phyloP scores from a whole-genome alignment of 2,797 vertebrate genomes.

The Uromys caudimaculatus region DNA sequence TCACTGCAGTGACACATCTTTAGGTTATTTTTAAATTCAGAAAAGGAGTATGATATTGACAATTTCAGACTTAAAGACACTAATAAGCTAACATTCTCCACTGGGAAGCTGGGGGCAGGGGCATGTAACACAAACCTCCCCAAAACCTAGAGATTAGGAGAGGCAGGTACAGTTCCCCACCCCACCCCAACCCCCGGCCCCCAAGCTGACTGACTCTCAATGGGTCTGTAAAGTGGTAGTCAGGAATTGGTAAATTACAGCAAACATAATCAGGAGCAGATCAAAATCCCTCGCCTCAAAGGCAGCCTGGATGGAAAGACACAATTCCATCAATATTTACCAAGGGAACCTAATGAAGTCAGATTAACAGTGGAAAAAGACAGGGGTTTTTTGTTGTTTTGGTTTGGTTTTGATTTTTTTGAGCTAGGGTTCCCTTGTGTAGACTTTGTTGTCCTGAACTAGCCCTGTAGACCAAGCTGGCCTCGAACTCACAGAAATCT shows the following conservation, averaged over 20 bases:
- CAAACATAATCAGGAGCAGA: background rate
- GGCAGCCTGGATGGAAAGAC: background rate
- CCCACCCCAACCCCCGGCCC: background rate
- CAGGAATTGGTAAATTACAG: background rate
- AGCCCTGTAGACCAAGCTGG: background rate
- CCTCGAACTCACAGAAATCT: background rate
- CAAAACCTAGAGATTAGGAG: background rate
- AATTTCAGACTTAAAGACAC: background rate
- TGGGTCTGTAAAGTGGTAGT: background rate
- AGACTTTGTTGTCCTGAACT: background rate
- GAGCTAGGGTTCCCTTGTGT: background rate
- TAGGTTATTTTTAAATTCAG: background rate
- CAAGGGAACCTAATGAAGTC: constrained; percentile 25
- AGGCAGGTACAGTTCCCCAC: background rate
- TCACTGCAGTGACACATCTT: background rate
- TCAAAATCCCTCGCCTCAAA: background rate
- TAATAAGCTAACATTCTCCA: background rate
- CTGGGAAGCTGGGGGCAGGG: background rate
- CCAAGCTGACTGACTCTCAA: background rate
- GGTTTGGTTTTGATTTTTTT: background rate
- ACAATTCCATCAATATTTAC: background rate
- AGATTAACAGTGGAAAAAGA: background rate
- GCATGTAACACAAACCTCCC: background rate
- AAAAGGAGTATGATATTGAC: background rate
- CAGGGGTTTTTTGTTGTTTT: background rate